Evolutionary conservation across 2,797 vertebrate genomes (phyloP), one percentile per base, ranked within the genome.

Genomic region (Sebastes melanostomus): DNA sequence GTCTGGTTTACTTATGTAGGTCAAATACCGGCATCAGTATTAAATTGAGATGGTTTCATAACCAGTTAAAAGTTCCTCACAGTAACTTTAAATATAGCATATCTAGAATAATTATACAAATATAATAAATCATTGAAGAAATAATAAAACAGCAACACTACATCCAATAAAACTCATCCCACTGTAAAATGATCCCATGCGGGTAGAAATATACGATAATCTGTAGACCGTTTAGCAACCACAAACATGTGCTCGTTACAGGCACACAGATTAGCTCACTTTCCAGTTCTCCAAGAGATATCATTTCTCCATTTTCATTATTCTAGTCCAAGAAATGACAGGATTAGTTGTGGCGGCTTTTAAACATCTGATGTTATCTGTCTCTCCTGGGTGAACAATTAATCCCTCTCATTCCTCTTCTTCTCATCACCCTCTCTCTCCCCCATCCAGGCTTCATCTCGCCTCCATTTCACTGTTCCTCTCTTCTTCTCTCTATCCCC

Each of bases 321-420:
- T 94, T 94, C 86, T 85, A 83, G 89, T 87, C 92, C 91, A 91
- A 91, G 86, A 93, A 93, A 92, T 94, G 93, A 93, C 91, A 92
- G 92, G 92, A 95, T 95, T 95, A 95, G 92, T 90, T 91, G 91
- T 92, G 89, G 92, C 79, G 75, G 90, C 91, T 92, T 95, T 94
- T 92, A 94, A 92, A 94, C 91, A 95, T 94, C 90, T 90, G 94
- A 94, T 95, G 86, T 90, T 92, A 95, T 96, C 94, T 87, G 14
- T 66, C 74, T 92, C 93, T 95, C 86, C 90, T 88, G 86, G 91
- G 94, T 92, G 90, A 94, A 92, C 92, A 94, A 93, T 95, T 95
- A 94, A 95, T 95, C 94, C 92, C 86, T 89, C 91, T 88, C 81
- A 80, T 88, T 90, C 88, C 82, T 70, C 72, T 85, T 91, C 81